Percentiles rank a stretch among this genome's conserved stretches.
These are phyloP conservation scores for Chironomus tentans DNA, from an alignment of 2,888 invertebrate genomes.

Conservation along the genomic window DNA sequence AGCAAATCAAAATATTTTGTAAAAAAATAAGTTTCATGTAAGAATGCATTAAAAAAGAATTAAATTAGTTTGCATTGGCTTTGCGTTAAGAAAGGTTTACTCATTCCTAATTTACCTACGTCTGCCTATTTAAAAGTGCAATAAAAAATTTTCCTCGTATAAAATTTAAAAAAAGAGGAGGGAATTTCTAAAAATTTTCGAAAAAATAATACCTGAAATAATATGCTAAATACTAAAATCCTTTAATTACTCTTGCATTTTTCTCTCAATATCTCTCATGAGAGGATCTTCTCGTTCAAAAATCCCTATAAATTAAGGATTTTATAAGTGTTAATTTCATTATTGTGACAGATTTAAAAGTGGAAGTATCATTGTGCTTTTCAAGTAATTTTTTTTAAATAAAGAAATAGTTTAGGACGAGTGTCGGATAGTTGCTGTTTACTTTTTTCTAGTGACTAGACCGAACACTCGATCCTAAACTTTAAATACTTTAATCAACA, in stretches of 20 bases:
- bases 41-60: no score
- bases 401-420: conserved; percentile 28
- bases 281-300: background rate
- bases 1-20: no score
- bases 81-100: background rate
- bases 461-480: conserved; percentile 30
- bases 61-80: background rate
- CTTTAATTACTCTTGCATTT: no score
- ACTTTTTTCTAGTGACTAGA: conserved; percentile 30
- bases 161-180: background rate
- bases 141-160: background rate
- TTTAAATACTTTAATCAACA: background rate
- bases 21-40: no score
- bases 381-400: no score
- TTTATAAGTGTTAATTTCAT: background rate
- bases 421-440: conserved; percentile 30
- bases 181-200: background rate
- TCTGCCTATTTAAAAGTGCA: background rate
- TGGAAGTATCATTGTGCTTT: background rate
- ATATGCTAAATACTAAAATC: no score
- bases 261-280: no score
- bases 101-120: background rate
- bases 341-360: background rate
- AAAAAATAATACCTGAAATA: background rate
- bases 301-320: background rate